Evolutionary conservation across 2,113 vertebrate genomes (phyloP).

Genomic region (Clupea harengus): DNA sequence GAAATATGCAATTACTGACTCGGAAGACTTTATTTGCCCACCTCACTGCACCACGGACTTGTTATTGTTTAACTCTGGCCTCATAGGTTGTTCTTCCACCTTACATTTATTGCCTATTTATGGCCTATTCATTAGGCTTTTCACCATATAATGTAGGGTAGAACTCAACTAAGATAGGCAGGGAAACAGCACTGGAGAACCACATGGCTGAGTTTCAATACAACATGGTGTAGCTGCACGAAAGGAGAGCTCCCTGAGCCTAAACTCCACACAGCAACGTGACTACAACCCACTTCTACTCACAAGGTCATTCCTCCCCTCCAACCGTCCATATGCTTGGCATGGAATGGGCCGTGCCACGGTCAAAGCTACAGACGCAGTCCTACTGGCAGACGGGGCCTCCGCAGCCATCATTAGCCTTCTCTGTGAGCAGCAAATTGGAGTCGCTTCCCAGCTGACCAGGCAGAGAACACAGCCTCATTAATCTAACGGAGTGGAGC

Average conservation of each 20-base stretch:
- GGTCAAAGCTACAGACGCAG: conserved; percentile 22
- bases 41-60: neutral
- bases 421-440: conserved; percentile 39
- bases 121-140: neutral
- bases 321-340: conserved; percentile 37
- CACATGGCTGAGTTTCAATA: neutral
- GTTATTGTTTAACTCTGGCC: neutral
- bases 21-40: neutral
- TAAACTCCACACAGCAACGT: neutral
- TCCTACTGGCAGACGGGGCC: conserved; percentile 18
- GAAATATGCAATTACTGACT: neutral
- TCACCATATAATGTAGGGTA: neutral
- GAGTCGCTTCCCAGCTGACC: conserved; percentile 47
- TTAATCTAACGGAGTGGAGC: conserved; percentile 38
- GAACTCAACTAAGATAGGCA: neutral
- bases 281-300: neutral
- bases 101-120: neutral
- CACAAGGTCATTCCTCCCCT: conserved; percentile 31
- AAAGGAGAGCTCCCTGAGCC: neutral
- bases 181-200: neutral
- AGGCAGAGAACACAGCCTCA: conserved; percentile 22
- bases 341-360: conserved; percentile 38
- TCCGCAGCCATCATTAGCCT: conserved; percentile 48
- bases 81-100: neutral
- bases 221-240: neutral